Base-by-base conservation (phyloP, 64 coral and sea anemone species). In the Pocillopora damicornis region DNA sequence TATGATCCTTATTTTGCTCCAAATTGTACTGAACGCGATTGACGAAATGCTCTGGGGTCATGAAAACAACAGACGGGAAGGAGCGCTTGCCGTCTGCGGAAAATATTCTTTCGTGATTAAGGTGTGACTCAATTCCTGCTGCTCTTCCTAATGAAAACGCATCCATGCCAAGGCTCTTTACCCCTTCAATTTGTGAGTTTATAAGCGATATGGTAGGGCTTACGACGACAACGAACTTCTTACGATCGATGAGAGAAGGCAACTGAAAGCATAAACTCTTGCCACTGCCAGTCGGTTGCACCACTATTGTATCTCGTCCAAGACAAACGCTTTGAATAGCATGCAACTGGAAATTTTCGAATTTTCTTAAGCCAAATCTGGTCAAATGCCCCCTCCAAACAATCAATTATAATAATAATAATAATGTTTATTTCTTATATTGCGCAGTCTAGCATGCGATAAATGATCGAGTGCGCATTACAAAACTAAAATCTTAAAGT, bases 191-290 rank as follows among this genome's bases (percentile, higher is more conserved):
- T 35, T 86, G 82, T 42, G 60, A 63, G 61, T 65, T 69, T 65
- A 85, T 85, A 5, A 85, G 81, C 17, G 86, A 88, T 59, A 88
- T 58, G 38, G 67, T 74, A 13, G 83, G 83, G 37, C 7, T 72
- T 18, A 86, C 36, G 2, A 86, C 83, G 17, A 86, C 30, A 6
- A 51, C 36, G 23, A 86, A 37, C 30, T 74, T 86, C 12, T 58
- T 37, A 14, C 13, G 15, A 16, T 71, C 37, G 5, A 86, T 45
- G 4, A 86, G 68, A 37, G 83, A 26, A 45, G 83, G 83, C 35
- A 86, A 10, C 73, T 86, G 83, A 20, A 37, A 86, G 15, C 86
- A 88, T 17, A 65, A 13, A 76, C 86, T 88, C 75, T 88, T 88
- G 8, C 86, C 74, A 66, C 73, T 78, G 2, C 56, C 56, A 62